A percentile compares a stretch with the other conserved stretches of the same genome.
phyloP scores from a whole-genome alignment of 2,113 vertebrate genomes.

The Strigops habroptila region DNA sequence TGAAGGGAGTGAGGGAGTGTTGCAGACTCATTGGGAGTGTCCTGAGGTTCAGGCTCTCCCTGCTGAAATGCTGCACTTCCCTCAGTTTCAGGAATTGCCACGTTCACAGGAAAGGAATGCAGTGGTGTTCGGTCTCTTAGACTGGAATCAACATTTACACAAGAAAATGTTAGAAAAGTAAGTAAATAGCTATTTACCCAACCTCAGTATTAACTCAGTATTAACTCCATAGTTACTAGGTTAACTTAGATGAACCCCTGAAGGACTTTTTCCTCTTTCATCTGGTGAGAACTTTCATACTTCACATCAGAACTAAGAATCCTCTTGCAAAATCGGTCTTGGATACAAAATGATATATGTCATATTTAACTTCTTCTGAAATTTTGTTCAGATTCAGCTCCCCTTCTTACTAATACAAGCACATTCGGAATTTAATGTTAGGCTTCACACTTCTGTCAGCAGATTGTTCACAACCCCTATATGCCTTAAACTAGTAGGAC shows the following conservation, averaged over 20 bases:
- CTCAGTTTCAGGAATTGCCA: slow-evolving; percentile 38
- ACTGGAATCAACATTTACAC: slow-evolving; percentile 37
- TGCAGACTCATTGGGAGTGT: slow-evolving; percentile 57
- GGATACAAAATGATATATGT: neutral
- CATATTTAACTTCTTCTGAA: neutral
- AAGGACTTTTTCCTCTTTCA: neutral
- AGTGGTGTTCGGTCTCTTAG: slow-evolving; percentile 19
- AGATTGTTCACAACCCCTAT: neutral
- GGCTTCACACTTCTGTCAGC: neutral
- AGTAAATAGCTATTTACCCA: slow-evolving; percentile 42
- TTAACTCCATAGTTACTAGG: neutral
- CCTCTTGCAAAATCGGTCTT: neutral
- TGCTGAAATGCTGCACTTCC: slow-evolving; percentile 28
- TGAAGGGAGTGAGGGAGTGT: slow-evolving; percentile 1
- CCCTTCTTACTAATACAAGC: neutral
- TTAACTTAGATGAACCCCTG: neutral
- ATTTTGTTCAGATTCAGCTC: neutral
- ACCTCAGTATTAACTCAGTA: slow-evolving; percentile 1
- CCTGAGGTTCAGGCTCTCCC: slow-evolving; percentile 36
- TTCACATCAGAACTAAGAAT: neutral
- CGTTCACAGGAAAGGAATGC: slow-evolving; percentile 58
- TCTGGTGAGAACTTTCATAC: neutral
- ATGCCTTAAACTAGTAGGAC: neutral
- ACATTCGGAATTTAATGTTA: neutral
- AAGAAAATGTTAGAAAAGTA: slow-evolving; percentile 41